Percentiles rank a stretch among this genome's conserved stretches.
phyloP scores from a whole-genome alignment of 2,888 invertebrate genomes.

The Mamestra brassicae region DNA sequence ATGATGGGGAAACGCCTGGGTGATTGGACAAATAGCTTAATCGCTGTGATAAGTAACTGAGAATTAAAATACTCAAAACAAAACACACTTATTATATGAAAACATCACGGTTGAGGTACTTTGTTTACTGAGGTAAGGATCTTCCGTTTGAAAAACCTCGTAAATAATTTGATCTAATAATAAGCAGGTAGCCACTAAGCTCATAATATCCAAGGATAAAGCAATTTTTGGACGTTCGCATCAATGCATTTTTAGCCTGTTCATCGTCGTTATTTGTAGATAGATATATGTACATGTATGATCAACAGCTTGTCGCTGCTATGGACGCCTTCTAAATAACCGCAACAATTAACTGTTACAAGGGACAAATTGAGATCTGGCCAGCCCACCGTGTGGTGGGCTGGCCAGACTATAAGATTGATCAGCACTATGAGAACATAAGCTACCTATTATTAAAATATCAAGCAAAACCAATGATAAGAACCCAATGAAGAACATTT shows the following conservation, averaged over 20 bases:
- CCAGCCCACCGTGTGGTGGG: too few relatives aligned
- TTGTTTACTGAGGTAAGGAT: slow-evolving; percentile 2
- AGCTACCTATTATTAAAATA: background rate
- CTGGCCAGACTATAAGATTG: too few relatives aligned
- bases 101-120: background rate
- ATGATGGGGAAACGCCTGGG: background rate
- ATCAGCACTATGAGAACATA: background rate
- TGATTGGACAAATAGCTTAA: too few relatives aligned
- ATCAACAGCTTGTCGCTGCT: background rate
- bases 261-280: background rate
- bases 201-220: slow-evolving; percentile 6
- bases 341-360: background rate
- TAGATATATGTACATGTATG: too few relatives aligned
- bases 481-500: background rate
- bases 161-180: background rate
- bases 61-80: background rate
- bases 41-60: background rate
- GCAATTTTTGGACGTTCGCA: background rate
- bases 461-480: background rate
- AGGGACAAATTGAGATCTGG: background rate
- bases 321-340: background rate
- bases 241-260: background rate
- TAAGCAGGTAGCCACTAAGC: background rate
- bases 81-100: background rate
- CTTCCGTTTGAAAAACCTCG: slow-evolving; percentile 7